Evolutionary conservation across 2,797 vertebrate species (phyloP), one percentile per base, ranked within the genome.

Genomic region (Coluber constrictor): DNA sequence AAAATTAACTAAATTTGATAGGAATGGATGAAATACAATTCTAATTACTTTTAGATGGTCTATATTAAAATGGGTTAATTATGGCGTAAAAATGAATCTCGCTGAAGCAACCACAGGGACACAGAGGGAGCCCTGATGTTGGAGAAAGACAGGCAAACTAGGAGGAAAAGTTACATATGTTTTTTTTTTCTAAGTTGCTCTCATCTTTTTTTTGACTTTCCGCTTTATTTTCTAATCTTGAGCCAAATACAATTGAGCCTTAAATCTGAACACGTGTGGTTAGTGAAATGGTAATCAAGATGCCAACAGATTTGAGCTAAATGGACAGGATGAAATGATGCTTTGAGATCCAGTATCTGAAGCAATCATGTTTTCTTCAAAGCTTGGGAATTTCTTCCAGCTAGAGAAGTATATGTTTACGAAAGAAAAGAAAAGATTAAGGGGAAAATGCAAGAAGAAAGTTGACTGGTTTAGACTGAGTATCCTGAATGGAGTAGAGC

Each of bases 21-120:
- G 60, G 92, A 90, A 93, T 91, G 88, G 93, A 94, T 60, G n/a
- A 87, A 92, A 86, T 95, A 90, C 93, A 87, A 89, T 86, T 96
- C 94, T 96, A 96, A 95, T 96, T 95, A 90, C 57, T 93, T n/a
- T 74, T 94, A 91, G 54, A 29, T 86, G 88, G 79, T 92, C 74
- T 79, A 57, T 87, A 70, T 95, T 93, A 92, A 94, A 89, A 54
- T 83, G 70, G 51, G 87, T 95, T 95, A 57, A 92, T 94, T 92
- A 92, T 32, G 66, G 55, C 11, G 0, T 60, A 79, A 93, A 92
- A 90, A 91, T 89, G 89, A 94, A 70, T 57, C 15, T 83, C 43
- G 63, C 51, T 86, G 90, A 88, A 90, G 27, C 13, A 27, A 66
- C n/a, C 6, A 7, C 32, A 37, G 79, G 74, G 20, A 59, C 47